A percentile compares a stretch with the other conserved stretches of the same genome.
phyloP scores from a whole-genome alignment of 2,888 invertebrate genomes.

The Idaea straminata region DNA sequence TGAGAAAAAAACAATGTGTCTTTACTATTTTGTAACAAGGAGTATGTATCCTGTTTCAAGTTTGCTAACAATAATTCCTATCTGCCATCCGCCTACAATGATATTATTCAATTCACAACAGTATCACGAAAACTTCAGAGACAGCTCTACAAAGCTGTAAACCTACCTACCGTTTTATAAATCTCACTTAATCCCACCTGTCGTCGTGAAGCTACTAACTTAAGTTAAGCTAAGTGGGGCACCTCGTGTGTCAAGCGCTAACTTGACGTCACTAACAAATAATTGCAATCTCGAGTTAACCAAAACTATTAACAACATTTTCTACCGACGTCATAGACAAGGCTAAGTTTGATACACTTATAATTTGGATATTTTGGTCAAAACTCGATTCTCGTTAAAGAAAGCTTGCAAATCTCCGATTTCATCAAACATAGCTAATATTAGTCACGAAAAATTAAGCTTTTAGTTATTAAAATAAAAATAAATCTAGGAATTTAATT shows the following conservation, averaged over 20 bases:
- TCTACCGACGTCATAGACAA: constrained; percentile 27
- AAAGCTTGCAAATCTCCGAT: not conserved
- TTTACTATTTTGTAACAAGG: not conserved
- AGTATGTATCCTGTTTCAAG: not conserved
- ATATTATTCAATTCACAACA: not conserved
- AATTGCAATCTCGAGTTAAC: constrained; percentile 49
- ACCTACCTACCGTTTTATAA: constrained; percentile 38
- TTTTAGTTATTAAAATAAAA: too few species aligned
- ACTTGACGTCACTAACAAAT: constrained; percentile 44
- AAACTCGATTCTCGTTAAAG: not conserved
- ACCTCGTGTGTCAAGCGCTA: constrained; percentile 46
- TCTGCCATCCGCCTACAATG: not conserved
- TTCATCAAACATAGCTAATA: too few species aligned
- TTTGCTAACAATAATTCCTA: not conserved
- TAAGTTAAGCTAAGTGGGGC: constrained; percentile 41
- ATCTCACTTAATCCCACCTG: constrained; percentile 49
- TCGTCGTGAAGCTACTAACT: constrained; percentile 32
- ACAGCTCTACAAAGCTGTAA: constrained; percentile 22
- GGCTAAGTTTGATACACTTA: constrained; percentile 25
- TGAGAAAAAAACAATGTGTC: not conserved
- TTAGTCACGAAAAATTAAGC: too few species aligned
- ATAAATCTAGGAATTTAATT: too few species aligned
- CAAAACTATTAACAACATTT: constrained; percentile 37
- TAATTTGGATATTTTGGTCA: constrained; percentile 13
- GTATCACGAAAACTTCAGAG: constrained; percentile 2